phyloP scores from a whole-genome alignment of 2,888 invertebrate species.

The Ferrisia virgata region DNA sequence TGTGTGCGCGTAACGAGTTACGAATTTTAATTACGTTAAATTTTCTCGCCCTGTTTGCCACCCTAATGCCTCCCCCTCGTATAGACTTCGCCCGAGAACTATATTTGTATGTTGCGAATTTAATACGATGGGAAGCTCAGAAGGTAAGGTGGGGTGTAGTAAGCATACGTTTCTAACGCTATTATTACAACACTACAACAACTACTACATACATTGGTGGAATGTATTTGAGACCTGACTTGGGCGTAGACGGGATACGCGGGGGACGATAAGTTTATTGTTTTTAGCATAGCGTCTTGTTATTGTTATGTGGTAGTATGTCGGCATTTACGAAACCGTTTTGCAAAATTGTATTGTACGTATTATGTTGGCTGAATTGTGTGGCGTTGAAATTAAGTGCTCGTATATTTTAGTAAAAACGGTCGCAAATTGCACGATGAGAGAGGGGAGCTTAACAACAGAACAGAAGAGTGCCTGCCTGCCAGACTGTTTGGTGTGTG shows the following conservation, averaged over 20 bases:
- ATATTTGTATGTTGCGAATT: too few species aligned
- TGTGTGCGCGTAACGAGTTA: neutral
- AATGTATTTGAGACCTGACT: neutral
- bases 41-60: neutral
- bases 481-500: too few species aligned
- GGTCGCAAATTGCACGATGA: too few species aligned
- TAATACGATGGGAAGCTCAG: too few species aligned
- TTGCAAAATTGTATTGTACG: neutral
- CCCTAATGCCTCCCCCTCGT: neutral
- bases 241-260: too few species aligned
- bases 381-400: neutral
- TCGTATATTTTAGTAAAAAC: neutral
- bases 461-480: too few species aligned
- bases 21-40: neutral
- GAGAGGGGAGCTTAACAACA: too few species aligned
- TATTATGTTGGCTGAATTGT: neutral
- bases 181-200: neutral
- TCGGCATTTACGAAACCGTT: neutral
- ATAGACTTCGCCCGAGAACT: too few species aligned
- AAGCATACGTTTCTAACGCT: too few species aligned
- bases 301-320: too few species aligned
- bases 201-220: too few species aligned
- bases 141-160: too few species aligned
- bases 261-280: neutral
- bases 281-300: neutral